Evolutionary conservation across 2,113 vertebrate genomes (phyloP).

Genomic region (Cairina moschata): DNA sequence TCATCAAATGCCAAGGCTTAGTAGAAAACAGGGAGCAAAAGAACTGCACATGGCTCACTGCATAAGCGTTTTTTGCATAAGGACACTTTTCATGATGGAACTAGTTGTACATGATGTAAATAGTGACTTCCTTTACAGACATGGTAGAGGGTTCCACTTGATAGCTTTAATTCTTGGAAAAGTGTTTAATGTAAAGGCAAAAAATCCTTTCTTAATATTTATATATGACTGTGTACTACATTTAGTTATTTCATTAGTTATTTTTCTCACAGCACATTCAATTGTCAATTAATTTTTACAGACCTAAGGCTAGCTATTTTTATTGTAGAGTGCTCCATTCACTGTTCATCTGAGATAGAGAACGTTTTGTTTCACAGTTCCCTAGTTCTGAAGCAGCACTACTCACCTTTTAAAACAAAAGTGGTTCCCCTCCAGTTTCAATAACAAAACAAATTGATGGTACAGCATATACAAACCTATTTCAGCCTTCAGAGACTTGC

Average conservation of each 20-base stretch:
- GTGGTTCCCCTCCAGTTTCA: constrained; percentile 11
- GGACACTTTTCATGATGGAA: not conserved
- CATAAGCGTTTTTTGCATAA: not conserved
- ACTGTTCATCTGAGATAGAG: not conserved
- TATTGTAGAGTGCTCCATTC: constrained; percentile 4
- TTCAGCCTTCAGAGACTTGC: constrained; percentile 26
- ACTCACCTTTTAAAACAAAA: constrained; percentile 52
- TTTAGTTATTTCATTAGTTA: constrained; percentile 13
- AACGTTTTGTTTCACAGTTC: constrained; percentile 48
- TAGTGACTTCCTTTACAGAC: not conserved
- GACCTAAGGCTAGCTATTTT: constrained; percentile 30
- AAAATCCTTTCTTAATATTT: not conserved
- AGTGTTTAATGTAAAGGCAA: not conserved
- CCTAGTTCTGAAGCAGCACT: constrained; percentile 33
- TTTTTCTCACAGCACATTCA: constrained; percentile 10
- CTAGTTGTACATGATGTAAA: not conserved
- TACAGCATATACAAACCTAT: constrained; percentile 34
- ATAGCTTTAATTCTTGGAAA: not conserved
- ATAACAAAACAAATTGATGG: constrained; percentile 34
- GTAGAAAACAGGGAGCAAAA: not conserved
- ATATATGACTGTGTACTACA: not conserved
- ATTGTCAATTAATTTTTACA: constrained; percentile 29
- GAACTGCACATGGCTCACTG: not conserved
- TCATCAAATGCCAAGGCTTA: not conserved
- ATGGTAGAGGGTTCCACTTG: not conserved